A percentile compares a stretch with the other conserved stretches of the same genome.
phyloP scores from a whole-genome alignment of 2,888 invertebrate genomes.

The Tachystola acroxantha region DNA sequence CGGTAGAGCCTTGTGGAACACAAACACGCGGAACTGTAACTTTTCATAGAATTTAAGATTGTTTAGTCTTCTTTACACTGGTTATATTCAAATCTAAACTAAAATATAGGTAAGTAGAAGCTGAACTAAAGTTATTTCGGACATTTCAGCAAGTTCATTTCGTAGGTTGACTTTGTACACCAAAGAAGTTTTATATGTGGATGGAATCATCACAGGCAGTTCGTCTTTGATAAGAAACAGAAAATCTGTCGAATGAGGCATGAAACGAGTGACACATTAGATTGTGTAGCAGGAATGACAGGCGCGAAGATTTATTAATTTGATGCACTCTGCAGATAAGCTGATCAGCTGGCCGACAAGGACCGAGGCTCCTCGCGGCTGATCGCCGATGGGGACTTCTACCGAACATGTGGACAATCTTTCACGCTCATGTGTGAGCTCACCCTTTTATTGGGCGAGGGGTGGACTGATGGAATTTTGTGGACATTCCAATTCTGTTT shows the following conservation, averaged over 20 bases:
- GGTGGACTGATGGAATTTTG: slow-evolving; percentile 33
- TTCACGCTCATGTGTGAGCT: slow-evolving; percentile 75
- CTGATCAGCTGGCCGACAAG: slow-evolving; percentile 33
- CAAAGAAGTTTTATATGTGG: no score
- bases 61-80: no score
- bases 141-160: no score
- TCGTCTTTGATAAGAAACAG: no score
- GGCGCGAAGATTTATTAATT: slow-evolving; percentile 47
- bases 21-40: no score
- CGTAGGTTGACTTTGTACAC: no score
- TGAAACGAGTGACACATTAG: slow-evolving; percentile 54
- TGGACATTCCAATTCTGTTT: slow-evolving; percentile 34
- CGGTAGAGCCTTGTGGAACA: no score
- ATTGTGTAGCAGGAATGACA: slow-evolving; percentile 58
- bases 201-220: no score
- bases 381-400: slow-evolving; percentile 45
- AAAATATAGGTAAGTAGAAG: no score
- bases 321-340: slow-evolving; percentile 64
- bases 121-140: no score
- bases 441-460: slow-evolving; percentile 69
- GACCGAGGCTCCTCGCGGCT: slow-evolving; percentile 30
- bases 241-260: slow-evolving; percentile 1
- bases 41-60: no score
- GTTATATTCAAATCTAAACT: no score
- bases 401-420: slow-evolving; percentile 76